Evolutionary conservation across 2,113 vertebrate genomes (phyloP).

Genomic region (Platysternon megacephalum): DNA sequence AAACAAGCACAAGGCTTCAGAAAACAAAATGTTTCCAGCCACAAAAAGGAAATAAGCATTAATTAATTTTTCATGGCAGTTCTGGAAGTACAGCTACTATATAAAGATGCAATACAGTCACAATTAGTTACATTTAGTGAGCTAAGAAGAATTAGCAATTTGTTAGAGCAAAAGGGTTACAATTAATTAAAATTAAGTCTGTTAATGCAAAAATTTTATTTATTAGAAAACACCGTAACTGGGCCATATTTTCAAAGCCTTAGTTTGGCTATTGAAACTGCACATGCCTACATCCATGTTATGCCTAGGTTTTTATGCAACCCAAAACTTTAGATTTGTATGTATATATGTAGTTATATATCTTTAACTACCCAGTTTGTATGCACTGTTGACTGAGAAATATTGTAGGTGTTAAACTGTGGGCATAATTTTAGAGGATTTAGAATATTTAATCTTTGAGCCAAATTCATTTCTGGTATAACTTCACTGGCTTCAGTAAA

Average conservation of each 20-base stretch:
- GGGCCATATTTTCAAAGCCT: neutral
- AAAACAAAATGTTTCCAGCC: neutral
- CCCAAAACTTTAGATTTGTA: neutral
- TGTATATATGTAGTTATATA: neutral
- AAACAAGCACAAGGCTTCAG: fast-evolving
- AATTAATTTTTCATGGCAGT: neutral
- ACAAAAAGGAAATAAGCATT: neutral
- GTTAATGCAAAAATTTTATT: neutral
- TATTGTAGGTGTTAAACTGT: neutral
- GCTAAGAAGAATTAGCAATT: neutral
- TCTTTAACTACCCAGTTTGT: neutral
- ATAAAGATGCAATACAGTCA: neutral
- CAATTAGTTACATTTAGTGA: neutral
- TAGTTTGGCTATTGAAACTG: neutral
- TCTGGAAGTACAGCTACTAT: neutral
- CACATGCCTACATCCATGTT: neutral
- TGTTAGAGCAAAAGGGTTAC: neutral
- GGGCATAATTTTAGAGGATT: neutral
- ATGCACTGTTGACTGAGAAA: neutral
- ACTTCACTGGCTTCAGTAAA: neutral
- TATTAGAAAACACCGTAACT: neutral
- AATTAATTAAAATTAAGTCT: neutral
- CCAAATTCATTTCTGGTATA: neutral
- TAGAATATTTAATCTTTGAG: neutral
- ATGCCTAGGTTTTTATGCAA: neutral